Percentiles rank a stretch among this genome's conserved stretches.
These are phyloP conservation scores for Busseola fusca DNA, from an alignment of 2,888 invertebrate species.

Conservation along the genomic window DNA sequence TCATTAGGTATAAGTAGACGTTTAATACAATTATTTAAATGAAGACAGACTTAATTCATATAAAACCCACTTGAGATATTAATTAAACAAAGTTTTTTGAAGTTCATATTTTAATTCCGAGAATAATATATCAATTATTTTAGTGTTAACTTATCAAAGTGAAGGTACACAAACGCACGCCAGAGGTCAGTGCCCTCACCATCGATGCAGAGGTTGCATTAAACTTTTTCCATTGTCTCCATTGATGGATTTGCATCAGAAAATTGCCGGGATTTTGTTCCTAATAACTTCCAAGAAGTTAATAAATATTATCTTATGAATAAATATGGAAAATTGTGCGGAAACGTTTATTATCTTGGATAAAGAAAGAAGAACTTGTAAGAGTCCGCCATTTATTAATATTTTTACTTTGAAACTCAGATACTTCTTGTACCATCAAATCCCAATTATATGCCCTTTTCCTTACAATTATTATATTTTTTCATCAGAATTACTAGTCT, in stretches of 20 bases:
- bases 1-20: background rate
- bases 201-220: constrained; percentile 63
- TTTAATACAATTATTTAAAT: constrained; percentile 7
- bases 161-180: constrained; percentile 51
- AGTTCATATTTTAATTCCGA: background rate
- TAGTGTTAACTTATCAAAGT: constrained; percentile 14
- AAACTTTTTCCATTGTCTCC: constrained; percentile 77
- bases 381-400: constrained; percentile 20
- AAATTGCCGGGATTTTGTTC: constrained; percentile 67
- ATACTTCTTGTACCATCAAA: constrained; percentile 17
- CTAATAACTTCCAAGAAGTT: constrained; percentile 52
- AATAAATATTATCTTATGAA: constrained; percentile 54
- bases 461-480: constrained; percentile 6
- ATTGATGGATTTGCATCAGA: constrained; percentile 71
- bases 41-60: constrained; percentile 2
- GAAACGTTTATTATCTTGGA: constrained; percentile 36
- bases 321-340: constrained; percentile 46
- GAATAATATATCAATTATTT: background rate
- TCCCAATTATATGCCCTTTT: constrained; percentile 12
- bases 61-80: constrained; percentile 6
- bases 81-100: background rate
- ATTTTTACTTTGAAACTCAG: constrained; percentile 9
- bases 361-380: constrained; percentile 28
- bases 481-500: constrained; percentile 9
- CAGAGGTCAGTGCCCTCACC: constrained; percentile 57